Percentiles rank a stretch among this genome's conserved stretches.
Evolutionary conservation across 2,888 invertebrate genomes (phyloP).

Genomic region (Netelia inedita): DNA sequence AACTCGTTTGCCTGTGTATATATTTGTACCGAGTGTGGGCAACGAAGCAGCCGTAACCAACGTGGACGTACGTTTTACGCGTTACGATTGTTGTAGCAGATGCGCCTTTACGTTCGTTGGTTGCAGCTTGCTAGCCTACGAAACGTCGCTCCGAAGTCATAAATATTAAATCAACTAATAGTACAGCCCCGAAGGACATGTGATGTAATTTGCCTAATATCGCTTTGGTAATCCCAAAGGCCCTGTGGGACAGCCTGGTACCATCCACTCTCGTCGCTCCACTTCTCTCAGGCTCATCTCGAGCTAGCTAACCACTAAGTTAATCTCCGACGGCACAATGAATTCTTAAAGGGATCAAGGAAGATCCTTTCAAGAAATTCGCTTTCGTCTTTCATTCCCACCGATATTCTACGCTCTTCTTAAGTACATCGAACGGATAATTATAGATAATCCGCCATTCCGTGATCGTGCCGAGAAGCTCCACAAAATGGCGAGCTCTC

Average conservation of each 20-base stretch:
- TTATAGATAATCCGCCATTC: no score
- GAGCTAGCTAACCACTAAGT: neutral
- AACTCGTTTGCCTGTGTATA: no score
- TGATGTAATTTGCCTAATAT: constrained; percentile 41
- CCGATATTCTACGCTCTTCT: neutral
- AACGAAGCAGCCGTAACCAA: no score
- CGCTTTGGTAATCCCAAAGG: constrained; percentile 5
- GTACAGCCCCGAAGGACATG: constrained; percentile 8
- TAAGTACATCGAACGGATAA: no score
- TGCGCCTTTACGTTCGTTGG: no score
- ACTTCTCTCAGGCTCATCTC: constrained; percentile 12
- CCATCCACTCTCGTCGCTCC: constrained; percentile 8
- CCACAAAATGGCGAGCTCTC: no score
- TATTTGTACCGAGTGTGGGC: no score
- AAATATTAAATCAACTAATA: constrained; percentile 44
- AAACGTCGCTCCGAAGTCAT: constrained; percentile 2
- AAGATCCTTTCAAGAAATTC: neutral
- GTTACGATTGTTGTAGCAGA: no score
- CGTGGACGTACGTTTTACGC: no score
- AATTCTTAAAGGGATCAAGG: constrained; percentile 1
- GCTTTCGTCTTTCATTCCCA: neutral
- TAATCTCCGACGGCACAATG: neutral
- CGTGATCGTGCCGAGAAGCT: no score
- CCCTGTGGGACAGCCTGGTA: neutral
- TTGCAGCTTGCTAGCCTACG: neutral